These are phyloP conservation scores for Hetaerina titia DNA, from an alignment of 2,888 invertebrate genomes.

Conservation along the genomic window DNA sequence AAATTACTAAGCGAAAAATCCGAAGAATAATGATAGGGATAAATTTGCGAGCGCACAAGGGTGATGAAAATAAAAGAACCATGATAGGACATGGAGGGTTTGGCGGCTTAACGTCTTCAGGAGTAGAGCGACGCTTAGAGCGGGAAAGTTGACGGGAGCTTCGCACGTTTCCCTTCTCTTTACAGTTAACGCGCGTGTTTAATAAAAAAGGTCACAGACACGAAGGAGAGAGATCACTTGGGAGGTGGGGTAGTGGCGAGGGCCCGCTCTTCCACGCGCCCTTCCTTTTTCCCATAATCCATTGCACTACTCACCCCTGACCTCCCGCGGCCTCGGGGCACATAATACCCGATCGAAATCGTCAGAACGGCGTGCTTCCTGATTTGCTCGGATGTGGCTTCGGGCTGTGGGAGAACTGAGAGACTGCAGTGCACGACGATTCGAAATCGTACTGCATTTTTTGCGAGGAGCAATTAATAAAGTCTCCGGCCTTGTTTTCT, in stretches of 20 bases:
- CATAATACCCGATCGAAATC: background rate
- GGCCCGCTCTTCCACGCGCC: background rate
- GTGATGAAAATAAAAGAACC: background rate
- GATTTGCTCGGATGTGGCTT: background rate
- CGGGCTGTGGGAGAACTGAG: no score
- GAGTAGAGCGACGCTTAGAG: background rate
- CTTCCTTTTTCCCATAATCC: constrained; percentile 28
- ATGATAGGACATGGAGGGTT: background rate
- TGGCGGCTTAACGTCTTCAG: background rate
- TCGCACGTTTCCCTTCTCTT: background rate
- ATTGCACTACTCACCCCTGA: constrained; percentile 53
- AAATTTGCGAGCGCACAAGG: background rate
- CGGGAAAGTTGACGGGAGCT: constrained; percentile 3
- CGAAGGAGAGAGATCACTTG: background rate
- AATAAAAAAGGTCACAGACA: constrained; percentile 6
- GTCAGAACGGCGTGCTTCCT: background rate
- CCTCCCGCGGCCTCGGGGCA: constrained; percentile 1
- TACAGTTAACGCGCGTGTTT: constrained; percentile 15
- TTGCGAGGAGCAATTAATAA: no score
- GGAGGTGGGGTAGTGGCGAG: background rate
- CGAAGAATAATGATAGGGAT: no score
- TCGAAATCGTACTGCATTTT: no score
- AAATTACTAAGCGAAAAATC: no score
- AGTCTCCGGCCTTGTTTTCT: no score
- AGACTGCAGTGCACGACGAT: no score